Evolutionary conservation across 2,888 invertebrate species (phyloP).

Genomic region (Lasioglossum malachurum): DNA sequence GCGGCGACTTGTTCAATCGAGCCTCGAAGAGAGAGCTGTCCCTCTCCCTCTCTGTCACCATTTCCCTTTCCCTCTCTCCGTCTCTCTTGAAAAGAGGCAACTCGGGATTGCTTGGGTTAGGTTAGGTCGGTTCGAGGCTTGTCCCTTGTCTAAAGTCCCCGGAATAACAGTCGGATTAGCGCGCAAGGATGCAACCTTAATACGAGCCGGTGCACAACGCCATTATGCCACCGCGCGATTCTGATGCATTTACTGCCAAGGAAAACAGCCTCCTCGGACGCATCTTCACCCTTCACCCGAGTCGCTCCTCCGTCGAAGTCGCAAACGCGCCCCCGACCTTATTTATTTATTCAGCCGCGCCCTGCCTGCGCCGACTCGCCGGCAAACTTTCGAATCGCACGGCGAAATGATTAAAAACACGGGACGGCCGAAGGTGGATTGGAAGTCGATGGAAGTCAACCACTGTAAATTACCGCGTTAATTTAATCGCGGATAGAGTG

Average conservation of each 20-base stretch:
- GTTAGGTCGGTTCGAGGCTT: constrained; percentile 62
- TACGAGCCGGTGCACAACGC: constrained; percentile 59
- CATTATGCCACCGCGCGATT: constrained; percentile 57
- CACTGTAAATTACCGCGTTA: neutral
- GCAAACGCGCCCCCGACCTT: neutral
- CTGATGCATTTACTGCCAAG: constrained; percentile 43
- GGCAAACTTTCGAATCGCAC: neutral
- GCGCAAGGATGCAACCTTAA: constrained; percentile 69
- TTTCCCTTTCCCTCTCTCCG: neutral
- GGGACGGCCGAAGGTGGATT: neutral
- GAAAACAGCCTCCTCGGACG: constrained; percentile 25
- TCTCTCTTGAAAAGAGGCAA: constrained; percentile 9
- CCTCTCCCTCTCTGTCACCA: constrained; percentile 4
- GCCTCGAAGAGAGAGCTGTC: constrained; percentile 15
- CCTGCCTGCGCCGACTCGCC: neutral
- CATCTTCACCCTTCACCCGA: neutral
- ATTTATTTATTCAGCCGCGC: neutral
- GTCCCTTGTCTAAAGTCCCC: constrained; percentile 69
- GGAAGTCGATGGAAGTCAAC: neutral
- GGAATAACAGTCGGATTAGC: constrained; percentile 75
- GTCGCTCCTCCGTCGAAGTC: neutral
- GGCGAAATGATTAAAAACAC: neutral
- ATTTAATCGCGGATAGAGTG: neutral
- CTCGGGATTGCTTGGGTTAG: constrained; percentile 30
- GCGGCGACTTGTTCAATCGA: constrained; percentile 40